phyloP scores from a whole-genome alignment of 2,888 invertebrate species.

The Endotricha flammealis region DNA sequence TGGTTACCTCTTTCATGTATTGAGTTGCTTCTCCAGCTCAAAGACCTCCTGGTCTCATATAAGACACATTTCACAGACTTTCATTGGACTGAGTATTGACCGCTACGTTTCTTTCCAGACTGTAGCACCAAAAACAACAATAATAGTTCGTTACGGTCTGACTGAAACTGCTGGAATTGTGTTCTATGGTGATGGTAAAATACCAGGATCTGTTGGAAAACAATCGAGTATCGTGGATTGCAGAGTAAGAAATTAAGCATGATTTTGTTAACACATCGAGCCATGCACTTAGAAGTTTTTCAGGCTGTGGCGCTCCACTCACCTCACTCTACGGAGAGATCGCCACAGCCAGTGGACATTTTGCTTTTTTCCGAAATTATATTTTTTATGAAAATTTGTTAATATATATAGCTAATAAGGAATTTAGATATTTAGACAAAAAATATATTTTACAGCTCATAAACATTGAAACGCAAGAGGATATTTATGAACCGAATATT shows the following conservation, averaged over 20 bases:
- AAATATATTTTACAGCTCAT: constrained; percentile 52
- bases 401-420: too few relatives aligned
- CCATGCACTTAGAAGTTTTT: neutral
- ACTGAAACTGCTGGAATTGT: constrained; percentile 14
- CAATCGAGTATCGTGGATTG: constrained; percentile 18
- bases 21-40: too few relatives aligned
- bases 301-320: too few relatives aligned
- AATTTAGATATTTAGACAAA: too few relatives aligned
- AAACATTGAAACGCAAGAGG: constrained; percentile 42
- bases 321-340: too few relatives aligned
- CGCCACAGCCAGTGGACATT: too few relatives aligned
- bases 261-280: neutral
- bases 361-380: too few relatives aligned
- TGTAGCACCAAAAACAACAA: constrained; percentile 14
- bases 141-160: constrained; percentile 15
- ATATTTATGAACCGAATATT: constrained; percentile 40
- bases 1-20: too few relatives aligned
- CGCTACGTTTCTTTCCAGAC: constrained; percentile 17
- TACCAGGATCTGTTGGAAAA: constrained; percentile 15
- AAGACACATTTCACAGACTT: constrained; percentile 10
- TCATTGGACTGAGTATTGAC: constrained; percentile 8
- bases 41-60: neutral
- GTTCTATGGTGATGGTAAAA: constrained; percentile 9
- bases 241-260: constrained; percentile 13
- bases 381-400: too few relatives aligned